Evolutionary conservation across 2,888 invertebrate species (phyloP).

Genomic region (Ctenicera cuprea): DNA sequence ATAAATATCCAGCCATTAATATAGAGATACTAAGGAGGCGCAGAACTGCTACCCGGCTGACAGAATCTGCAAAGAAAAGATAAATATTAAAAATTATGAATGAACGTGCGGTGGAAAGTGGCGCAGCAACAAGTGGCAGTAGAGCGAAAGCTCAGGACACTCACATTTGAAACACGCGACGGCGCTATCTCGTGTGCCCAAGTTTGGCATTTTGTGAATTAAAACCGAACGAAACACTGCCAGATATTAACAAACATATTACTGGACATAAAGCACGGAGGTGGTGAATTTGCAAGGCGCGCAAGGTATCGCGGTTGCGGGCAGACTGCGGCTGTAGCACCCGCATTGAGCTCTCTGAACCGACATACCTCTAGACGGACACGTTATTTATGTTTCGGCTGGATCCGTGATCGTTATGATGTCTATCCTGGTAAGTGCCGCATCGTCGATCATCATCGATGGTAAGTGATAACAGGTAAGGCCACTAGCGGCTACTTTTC

Average conservation of each 20-base stretch:
- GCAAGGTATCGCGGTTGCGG: conserved; percentile 63
- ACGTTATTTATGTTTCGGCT: conserved; percentile 61
- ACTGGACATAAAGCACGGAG: conserved; percentile 41
- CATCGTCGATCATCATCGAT: conserved; percentile 54
- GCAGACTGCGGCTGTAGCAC: conserved; percentile 62
- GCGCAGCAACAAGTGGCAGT: conserved; percentile 45
- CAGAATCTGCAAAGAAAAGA: conserved; percentile 39
- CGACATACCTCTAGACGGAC: conserved; percentile 62
- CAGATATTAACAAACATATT: conserved; percentile 34
- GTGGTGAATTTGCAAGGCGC: conserved; percentile 60
- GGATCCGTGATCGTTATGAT: conserved; percentile 59
- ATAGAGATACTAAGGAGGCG: conserved; percentile 22
- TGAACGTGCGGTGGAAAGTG: not conserved
- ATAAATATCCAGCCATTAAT: conserved; percentile 26
- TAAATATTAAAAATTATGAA: conserved; percentile 7
- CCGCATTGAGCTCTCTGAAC: conserved; percentile 63
- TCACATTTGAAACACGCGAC: conserved; percentile 29
- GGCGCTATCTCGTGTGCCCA: conserved; percentile 9
- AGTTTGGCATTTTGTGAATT: conserved; percentile 36
- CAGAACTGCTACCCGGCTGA: conserved; percentile 31
- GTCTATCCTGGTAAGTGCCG: conserved; percentile 54
- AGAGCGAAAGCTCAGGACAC: conserved; percentile 35
- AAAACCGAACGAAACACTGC: conserved; percentile 27
- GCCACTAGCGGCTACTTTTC: conserved; percentile 27
- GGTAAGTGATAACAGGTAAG: conserved; percentile 47